Percentiles rank a stretch among this genome's conserved stretches.
Conservation (phyloP, 2,797 vertebrate genomes). For the Manis pentadactyla region DNA sequence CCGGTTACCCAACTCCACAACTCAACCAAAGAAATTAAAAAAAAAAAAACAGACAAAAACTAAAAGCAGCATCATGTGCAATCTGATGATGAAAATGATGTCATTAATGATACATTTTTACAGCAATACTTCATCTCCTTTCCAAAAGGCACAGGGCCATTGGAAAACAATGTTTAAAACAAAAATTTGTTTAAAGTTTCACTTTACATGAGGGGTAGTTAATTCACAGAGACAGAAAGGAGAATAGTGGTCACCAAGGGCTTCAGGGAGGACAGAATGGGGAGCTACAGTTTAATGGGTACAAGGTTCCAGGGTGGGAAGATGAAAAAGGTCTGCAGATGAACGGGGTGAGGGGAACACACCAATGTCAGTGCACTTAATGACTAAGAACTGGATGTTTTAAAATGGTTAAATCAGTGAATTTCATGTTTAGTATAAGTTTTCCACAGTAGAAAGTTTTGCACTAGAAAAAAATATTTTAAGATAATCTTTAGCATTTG, state of each 20-base stretch:
- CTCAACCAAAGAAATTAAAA: neutral
- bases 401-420: neutral
- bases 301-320: neutral
- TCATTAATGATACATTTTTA: neutral
- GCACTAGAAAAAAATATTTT: neutral
- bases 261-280: accelerated
- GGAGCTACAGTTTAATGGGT: neutral
- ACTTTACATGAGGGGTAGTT: neutral
- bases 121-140: conserved; percentile 11
- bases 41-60: neutral
- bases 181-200: neutral
- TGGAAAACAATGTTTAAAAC: neutral
- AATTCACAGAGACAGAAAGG: neutral
- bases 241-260: neutral
- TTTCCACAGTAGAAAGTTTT: neutral
- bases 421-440: neutral
- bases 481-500: neutral
- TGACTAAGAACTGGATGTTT: neutral
- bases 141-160: neutral
- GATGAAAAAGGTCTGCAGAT: neutral
- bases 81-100: neutral
- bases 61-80: neutral
- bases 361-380: neutral
- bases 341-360: neutral
- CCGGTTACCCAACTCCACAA: neutral